Evolutionary conservation across 2,113 vertebrate genomes (phyloP).

Genomic region (Diadophis punctatus): DNA sequence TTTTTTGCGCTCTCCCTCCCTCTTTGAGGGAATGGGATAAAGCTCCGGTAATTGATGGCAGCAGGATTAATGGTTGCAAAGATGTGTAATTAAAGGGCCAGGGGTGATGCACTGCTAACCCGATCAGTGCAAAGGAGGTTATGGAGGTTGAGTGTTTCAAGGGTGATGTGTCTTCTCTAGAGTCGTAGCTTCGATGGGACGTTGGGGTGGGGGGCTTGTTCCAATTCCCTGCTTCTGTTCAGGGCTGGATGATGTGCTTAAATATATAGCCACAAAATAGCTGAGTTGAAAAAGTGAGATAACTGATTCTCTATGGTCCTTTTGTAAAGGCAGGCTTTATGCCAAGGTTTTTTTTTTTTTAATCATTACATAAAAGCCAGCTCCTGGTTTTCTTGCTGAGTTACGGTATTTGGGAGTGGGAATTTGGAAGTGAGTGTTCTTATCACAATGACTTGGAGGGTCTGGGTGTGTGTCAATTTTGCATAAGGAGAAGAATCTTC

Average conservation of each 20-base stretch:
- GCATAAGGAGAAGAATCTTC: neutral
- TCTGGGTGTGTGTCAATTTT: neutral
- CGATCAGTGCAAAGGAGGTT: neutral
- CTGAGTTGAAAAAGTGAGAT: neutral
- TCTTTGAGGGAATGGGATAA: neutral
- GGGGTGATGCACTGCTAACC: slow-evolving; percentile 24
- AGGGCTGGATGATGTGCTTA: neutral
- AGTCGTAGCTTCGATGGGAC: neutral
- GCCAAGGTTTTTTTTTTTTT: neutral
- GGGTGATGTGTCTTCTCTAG: slow-evolving; percentile 1
- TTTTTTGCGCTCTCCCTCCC: neutral
- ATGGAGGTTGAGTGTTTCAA: slow-evolving; percentile 36
- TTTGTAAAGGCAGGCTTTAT: neutral
- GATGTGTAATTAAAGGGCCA: slow-evolving; percentile 48
- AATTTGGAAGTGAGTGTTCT: neutral
- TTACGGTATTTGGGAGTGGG: neutral
- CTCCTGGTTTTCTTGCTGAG: neutral
- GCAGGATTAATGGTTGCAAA: slow-evolving; percentile 40
- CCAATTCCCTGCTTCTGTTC: neutral
- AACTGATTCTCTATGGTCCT: neutral
- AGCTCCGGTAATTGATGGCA: slow-evolving; percentile 32
- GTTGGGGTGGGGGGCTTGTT: neutral
- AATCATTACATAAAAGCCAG: neutral
- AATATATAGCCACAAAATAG: neutral
- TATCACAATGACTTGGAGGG: neutral